Percentiles rank a stretch among this genome's conserved stretches.
These are phyloP conservation scores for Lates japonicus DNA, from an alignment of 2,797 vertebrate genomes.

Conservation along the genomic window DNA sequence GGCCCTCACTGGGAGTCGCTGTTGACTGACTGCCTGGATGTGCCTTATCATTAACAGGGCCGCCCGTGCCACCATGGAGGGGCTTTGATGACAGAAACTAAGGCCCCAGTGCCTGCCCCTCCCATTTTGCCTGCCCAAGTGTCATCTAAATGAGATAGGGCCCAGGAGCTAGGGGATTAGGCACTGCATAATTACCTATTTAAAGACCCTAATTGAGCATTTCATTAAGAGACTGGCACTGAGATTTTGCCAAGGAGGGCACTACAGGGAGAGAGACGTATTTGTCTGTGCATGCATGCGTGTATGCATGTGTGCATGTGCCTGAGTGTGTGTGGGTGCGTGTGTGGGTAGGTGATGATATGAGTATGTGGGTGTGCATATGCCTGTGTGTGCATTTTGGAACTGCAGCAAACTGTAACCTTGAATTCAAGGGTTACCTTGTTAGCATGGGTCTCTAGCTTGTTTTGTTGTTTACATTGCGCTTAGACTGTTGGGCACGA, in stretches of 20 bases:
- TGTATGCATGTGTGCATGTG: conserved; percentile 9
- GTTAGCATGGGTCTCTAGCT: conserved; percentile 51
- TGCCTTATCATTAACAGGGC: conserved; percentile 82
- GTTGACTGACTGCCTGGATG: conserved; percentile 81
- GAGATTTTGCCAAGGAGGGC: conserved; percentile 83
- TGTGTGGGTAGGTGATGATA: conserved; percentile 6
- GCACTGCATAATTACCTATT: conserved; percentile 90
- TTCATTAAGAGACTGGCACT: conserved; percentile 88
- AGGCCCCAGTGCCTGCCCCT: conserved; percentile 72
- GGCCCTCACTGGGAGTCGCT: conserved; percentile 73
- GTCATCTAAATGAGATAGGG: conserved; percentile 85
- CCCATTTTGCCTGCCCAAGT: conserved; percentile 74
- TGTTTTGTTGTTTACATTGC: conserved; percentile 69
- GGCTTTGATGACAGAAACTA: conserved; percentile 79
- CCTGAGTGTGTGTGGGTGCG: not conserved
- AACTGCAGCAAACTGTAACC: conserved; percentile 72
- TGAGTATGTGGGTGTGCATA: conserved; percentile 28
- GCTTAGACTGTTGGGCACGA: conserved; percentile 50
- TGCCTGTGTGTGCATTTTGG: conserved; percentile 55
- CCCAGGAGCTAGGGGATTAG: conserved; percentile 84
- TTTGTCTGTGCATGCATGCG: conserved; percentile 51
- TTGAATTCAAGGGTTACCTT: conserved; percentile 75
- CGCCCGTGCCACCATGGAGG: conserved; percentile 69
- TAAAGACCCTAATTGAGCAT: conserved; percentile 89
- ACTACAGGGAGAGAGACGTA: conserved; percentile 68